Base-by-base conservation (phyloP, 2,113 vertebrate genomes). In the Elanoides forficatus region DNA sequence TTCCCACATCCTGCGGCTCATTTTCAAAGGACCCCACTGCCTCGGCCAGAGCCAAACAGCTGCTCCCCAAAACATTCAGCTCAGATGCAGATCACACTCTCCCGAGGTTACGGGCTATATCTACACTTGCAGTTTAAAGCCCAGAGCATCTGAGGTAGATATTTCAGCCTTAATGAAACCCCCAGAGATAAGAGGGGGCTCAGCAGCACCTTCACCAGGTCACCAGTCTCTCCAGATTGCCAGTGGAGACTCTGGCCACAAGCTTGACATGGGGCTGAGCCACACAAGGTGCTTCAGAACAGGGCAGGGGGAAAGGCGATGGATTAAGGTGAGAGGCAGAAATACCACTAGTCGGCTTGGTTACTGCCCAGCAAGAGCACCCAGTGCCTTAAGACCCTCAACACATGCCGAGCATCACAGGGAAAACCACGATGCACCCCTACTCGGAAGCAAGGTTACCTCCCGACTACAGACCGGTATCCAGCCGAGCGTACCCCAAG, bases 241-340 rank as follows among this genome's bases (percentile, higher is more conserved):
- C 21, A 32, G 38, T 11, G 34, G 55, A n/a, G 38, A 9, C 34
- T 13, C 42, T 6, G 7, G 30, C 80, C 47, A 15, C 38, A 23
- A 23, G 18, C 22, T 60, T 15, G 67, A 30, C 23, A 2, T 1
- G 23, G 34, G 30, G 34, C 87, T 65, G 45, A 94, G 56, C 36
- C 1, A 0, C 42, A 30, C 0, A 0, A 13, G 12, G 10, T 29
- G 30, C 40, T 62, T 56, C n/a, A 29, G 63, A 55, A 76, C 15
- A 1, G 27, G 27, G 52, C 6, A 11, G 30, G 10, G 18, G 11
- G 8, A 53, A 53, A 91, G 16, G 52, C 0, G 3, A 93, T 3
- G 10, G 75, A 47, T 59, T 32, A 74, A 36, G 34, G 30, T 7
- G 15, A 45, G 26, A 60, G 30, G 53, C 40, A 68, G n/a, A 32